phyloP scores from a whole-genome alignment of 2,113 vertebrate species.

The Pterocles burchelli region DNA sequence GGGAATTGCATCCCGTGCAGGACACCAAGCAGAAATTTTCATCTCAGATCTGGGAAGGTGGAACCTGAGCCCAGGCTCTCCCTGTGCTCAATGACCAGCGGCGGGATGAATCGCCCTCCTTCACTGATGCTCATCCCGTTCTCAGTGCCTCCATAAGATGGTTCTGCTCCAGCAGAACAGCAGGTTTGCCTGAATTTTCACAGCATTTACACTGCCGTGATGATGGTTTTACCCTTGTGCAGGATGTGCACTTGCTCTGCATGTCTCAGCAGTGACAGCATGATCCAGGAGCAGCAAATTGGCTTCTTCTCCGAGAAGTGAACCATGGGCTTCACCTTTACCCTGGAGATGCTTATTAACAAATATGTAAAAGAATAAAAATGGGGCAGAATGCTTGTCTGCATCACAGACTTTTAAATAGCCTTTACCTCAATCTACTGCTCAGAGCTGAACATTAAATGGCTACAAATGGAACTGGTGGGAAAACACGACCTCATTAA shows the following conservation, averaged over 20 bases:
- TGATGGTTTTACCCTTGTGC: neutral
- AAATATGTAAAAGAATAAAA: neutral
- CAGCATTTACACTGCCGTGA: neutral
- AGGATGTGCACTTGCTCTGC: neutral
- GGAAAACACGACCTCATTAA: constrained; percentile 57
- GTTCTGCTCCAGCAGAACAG: neutral
- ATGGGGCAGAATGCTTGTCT: neutral
- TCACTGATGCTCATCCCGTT: neutral
- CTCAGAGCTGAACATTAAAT: neutral
- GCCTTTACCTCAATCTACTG: neutral
- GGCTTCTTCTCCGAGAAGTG: neutral
- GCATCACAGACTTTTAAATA: neutral
- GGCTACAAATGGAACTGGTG: constrained; percentile 16
- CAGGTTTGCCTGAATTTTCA: neutral
- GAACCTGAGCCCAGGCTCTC: neutral
- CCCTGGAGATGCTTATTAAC: neutral
- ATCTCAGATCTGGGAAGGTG: neutral
- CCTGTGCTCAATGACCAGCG: fast-evolving
- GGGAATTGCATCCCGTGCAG: neutral
- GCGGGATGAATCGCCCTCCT: neutral
- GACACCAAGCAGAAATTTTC: neutral
- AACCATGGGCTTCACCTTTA: neutral
- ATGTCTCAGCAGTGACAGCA: neutral
- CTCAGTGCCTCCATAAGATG: neutral
- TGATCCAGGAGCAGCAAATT: neutral